Percentiles rank a stretch among this genome's conserved stretches.
Conservation (phyloP, 2,113 vertebrate genomes). For the Apistogramma diplotaenia region DNA sequence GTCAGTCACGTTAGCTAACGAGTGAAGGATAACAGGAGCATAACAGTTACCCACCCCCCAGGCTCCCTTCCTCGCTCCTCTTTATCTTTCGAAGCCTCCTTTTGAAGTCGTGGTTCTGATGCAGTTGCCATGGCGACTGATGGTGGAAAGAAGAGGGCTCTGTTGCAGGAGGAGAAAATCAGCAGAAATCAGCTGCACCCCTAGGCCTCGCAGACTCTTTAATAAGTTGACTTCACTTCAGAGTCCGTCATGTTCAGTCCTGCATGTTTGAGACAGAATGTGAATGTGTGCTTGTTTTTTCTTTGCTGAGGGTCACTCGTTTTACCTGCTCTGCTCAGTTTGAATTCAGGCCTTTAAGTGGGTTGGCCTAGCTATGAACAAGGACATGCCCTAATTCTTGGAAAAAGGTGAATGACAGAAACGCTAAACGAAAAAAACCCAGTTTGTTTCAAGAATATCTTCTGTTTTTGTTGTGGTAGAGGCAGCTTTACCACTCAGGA, state of each 20-base stretch:
- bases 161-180: background rate
- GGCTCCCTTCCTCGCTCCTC: background rate
- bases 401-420: background rate
- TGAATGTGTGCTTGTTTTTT: background rate
- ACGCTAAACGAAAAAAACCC: background rate
- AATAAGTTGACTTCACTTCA: background rate
- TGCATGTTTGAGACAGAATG: background rate
- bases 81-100: background rate
- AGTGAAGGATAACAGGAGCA: no score
- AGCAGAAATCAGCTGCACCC: conserved; percentile 2
- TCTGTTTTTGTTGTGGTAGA: no score
- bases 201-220: background rate
- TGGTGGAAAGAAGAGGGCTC: background rate
- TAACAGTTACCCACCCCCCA: no score
- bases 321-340: background rate
- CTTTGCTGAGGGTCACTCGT: background rate
- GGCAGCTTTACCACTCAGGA: no score
- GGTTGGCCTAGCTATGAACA: background rate
- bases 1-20: no score
- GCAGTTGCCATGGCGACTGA: conserved; percentile 54
- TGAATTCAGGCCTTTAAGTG: background rate
- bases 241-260: background rate
- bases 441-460: background rate
- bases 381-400: background rate
- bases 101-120: conserved; percentile 46